Percentiles rank a stretch among this genome's conserved stretches.
phyloP scores from a whole-genome alignment of 2,888 invertebrate genomes.

The Osedax fenrisi region DNA sequence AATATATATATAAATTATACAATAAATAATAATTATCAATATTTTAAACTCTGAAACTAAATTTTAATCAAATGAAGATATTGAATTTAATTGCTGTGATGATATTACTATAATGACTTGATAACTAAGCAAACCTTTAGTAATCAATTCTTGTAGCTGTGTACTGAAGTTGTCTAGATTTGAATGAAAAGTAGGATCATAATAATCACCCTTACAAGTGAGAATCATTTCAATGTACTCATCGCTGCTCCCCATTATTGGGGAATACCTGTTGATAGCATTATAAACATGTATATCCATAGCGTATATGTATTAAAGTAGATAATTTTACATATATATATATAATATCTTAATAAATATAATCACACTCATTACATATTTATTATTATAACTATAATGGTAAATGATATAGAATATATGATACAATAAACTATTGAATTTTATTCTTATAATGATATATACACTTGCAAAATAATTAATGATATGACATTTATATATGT shows the following conservation, averaged over 20 bases:
- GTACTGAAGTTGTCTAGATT: constrained; percentile 67
- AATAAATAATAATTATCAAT: too few relatives aligned
- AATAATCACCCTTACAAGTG: constrained; percentile 79
- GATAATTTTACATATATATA: background rate
- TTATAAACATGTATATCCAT: background rate
- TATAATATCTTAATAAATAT: background rate
- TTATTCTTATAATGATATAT: too few relatives aligned
- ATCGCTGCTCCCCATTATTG: constrained; percentile 10
- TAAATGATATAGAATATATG: too few relatives aligned
- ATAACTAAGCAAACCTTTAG: too few relatives aligned
- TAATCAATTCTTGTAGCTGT: constrained; percentile 66
- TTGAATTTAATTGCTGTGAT: too few relatives aligned
- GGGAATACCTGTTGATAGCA: background rate
- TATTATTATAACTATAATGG: background rate
- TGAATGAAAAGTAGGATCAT: constrained; percentile 72
- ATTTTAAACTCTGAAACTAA: too few relatives aligned
- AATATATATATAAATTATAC: too few relatives aligned
- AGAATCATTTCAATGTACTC: constrained; percentile 66
- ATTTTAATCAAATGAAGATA: background rate
- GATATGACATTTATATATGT: too few relatives aligned
- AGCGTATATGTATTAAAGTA: background rate
- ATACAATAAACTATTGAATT: too few relatives aligned
- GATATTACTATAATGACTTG: too few relatives aligned
- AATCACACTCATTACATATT: background rate
- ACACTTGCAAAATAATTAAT: too few relatives aligned